Base-by-base conservation (phyloP, 1,140 invertebrate genomes). In the Hycleus cichorii region DNA sequence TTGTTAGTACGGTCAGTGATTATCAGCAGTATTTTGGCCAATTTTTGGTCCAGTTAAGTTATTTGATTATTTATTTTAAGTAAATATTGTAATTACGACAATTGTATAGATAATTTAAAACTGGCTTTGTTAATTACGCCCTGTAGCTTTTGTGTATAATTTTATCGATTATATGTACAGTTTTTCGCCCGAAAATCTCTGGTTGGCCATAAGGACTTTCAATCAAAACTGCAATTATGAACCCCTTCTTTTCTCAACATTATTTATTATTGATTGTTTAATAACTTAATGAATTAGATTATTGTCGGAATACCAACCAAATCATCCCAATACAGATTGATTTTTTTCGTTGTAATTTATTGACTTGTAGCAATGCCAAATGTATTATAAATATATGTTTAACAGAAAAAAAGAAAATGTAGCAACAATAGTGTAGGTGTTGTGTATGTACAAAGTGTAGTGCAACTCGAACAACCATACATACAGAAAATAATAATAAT, bases 371-470 rank as follows among this genome's bases (percentile, higher is more conserved):
- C 65, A 42, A 71, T 72, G 72, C 72, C 72, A 73, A 73, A 72
- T 72, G 71, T 71, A 71, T 64, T 59, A 71, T 32, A 32, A 32
- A 32, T 71, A 69, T 59, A 68, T 68, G 65, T 68, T 70, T 48
- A 50, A 63, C 47, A 45, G 49, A 64, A 55, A 54, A 51, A 56
- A 47, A 59, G 49, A 51, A 68, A 60, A 61, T 53, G 58, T 63
- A 63, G 57, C 47, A 60, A 63, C 61, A 60, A 65, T 69, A 68
- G 63, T 65, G 58, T 72, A 71, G 67, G 63, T 73, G 71, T 73
- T 68, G 70, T 73, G 70, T 70, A 72, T 72, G 71, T 73, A 72
- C 67, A 71, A 68, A 66, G 60, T 66, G 66, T 70, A 68, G 64
- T 69, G 66, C 66, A 64, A 61, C 64, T 66, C 57, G 60, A 66